Base-by-base conservation (phyloP, 2,113 vertebrate genomes). In the Loxodonta africana region DNA sequence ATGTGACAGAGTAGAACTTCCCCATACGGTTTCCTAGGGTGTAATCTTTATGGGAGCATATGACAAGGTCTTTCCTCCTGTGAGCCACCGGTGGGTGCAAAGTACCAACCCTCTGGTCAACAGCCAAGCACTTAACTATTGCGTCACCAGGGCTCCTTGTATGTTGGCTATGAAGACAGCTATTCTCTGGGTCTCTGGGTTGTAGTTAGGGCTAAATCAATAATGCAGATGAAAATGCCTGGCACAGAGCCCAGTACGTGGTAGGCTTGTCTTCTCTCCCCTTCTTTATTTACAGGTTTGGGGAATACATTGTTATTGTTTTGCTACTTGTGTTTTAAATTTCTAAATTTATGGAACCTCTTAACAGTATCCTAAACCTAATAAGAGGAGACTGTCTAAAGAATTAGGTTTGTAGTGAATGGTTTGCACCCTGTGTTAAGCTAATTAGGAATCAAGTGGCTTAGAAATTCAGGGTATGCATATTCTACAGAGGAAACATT, bases 331-430 rank as follows among this genome's bases (percentile, higher is more conserved):
- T 74, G 28, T 71, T 91, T 96, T 81, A 76, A 48, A 67, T 80
- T 89, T 83, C 30, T 63, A 82, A 84, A 51, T 44, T 80, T 77
- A 48, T 23, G 46, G 78, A 90, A 77, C 3, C 41, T 76, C 80
- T 73, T 74, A 67, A 37, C 2, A 73, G 46, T 41, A 46, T 1
- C 21, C 90, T 25, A 90, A 83, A 60, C 80, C 83, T 60, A 51
- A 48, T 83, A 30, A 91, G 69, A 74, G 41, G 80, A 17, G 63
- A n/a, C 84, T 90, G 92, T 84, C 44, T 86, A 10, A 89, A 95
- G 88, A 69, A 62, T 57, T 93, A 63, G 21, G 2, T 51, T 33
- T 88, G n/a, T 63, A 63, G 77, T 44, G 3, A 95, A 69, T 83
- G 62, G 26, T 90, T 14, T 94, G n/a, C 7, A 23, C 51, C 25